Conservation (phyloP, 2,113 vertebrate genomes). For the Gyps fulvus region DNA sequence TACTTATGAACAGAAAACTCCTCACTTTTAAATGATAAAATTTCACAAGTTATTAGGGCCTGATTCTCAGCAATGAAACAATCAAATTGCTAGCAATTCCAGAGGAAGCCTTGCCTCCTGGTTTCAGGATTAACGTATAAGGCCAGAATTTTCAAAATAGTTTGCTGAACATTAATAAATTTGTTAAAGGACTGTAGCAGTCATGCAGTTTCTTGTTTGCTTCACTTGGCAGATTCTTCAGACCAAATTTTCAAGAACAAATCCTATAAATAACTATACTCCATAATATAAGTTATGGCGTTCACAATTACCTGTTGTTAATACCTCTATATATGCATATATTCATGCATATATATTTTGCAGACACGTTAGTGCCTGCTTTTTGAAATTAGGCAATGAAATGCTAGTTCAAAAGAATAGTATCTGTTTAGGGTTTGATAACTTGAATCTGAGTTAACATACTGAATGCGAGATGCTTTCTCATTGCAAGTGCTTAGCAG, state of each 20-base stretch:
- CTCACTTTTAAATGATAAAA: constrained; percentile 12
- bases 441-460: not conserved
- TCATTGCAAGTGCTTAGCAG: not conserved
- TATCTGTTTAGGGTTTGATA: not conserved
- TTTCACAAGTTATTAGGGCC: constrained; percentile 9
- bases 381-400: not conserved
- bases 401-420: not conserved
- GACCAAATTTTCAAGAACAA: not conserved
- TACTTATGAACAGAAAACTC: not conserved
- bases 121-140: not conserved
- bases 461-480: not conserved
- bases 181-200: not conserved
- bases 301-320: not conserved
- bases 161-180: not conserved
- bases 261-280: not conserved
- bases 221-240: not conserved
- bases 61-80: not conserved
- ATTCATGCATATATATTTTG: not conserved
- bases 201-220: not conserved
- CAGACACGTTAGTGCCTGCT: not conserved
- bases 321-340: not conserved
- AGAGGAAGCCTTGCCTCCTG: not conserved
- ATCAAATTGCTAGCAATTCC: not conserved
- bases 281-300: not conserved
- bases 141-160: not conserved